phyloP scores from a whole-genome alignment of 2,888 invertebrate genomes.

The Lithophane semibrunnea region DNA sequence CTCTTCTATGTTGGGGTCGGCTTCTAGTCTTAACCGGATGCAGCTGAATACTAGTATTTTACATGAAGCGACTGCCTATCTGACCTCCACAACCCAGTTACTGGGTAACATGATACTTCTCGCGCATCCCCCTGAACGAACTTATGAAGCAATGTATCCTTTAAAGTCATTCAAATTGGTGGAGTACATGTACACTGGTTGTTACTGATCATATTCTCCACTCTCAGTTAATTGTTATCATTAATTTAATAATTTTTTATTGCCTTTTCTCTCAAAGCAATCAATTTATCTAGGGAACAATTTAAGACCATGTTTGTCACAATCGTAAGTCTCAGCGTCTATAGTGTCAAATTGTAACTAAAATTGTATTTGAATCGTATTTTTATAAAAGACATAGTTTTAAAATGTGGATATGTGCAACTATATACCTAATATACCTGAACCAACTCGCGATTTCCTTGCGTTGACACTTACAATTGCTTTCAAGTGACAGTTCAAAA shows the following conservation, averaged over 20 bases:
- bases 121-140: neutral
- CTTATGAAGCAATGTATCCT: too few species aligned
- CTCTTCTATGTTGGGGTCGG: too few species aligned
- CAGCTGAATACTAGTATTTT: too few species aligned
- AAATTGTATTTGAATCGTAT: constrained; percentile 42
- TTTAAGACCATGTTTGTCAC: constrained; percentile 11
- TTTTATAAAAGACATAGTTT: constrained; percentile 44
- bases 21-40: too few species aligned
- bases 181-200: neutral
- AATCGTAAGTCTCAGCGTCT: neutral
- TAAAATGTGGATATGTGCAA: constrained; percentile 35
- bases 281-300: constrained; percentile 43
- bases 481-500: constrained; percentile 23
- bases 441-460: neutral
- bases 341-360: constrained; percentile 45
- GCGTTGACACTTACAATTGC: neutral
- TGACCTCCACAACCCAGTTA: too few species aligned
- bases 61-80: too few species aligned
- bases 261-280: constrained; percentile 19
- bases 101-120: too few species aligned
- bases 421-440: neutral
- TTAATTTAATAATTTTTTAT: neutral
- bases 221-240: neutral
- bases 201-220: neutral
- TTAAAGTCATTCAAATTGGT: neutral